Base-by-base conservation (phyloP, 1,140 invertebrate genomes). In the Amyelois transitella region DNA sequence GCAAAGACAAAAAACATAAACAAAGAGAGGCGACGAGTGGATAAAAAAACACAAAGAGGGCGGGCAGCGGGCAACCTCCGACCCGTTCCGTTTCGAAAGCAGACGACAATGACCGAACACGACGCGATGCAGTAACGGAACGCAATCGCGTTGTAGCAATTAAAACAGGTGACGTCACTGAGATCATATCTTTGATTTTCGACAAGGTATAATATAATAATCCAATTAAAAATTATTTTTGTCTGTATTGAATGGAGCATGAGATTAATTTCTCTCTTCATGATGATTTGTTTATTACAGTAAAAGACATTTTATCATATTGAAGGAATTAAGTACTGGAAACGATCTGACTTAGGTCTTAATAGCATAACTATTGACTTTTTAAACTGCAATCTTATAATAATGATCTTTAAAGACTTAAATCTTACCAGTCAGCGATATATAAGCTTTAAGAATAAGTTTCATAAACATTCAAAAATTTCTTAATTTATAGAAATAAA, bases 51-150 rank as follows among this genome's bases (percentile, higher is more conserved):
- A 32, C 49, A 21, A 19, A 19, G 18, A 18, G 18, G 28, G 50
- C 22, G 19, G 28, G 18, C 32, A 22, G 51, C 58, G 32, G 52
- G 18, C 61, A 58, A 63, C 61, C 61, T 63, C 56, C 61, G 61
- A 64, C 62, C 62, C 62, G 53, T 45, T 21, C 45, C 19, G 51
- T 64, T 64, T 59, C 50, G 55, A 50, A 60, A 56, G 43, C 50
- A 19, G 52, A 28, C 50, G 57, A 64, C 57, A 60, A 64, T 64
- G 62, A 64, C 62, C 62, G 57, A 45, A n/a, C 44, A 18, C 19
- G 47, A 52, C 25, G 32, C 48, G 18, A 32, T 49, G 51, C 56
- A 58, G 50, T 54, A 54, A 54, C 47, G 58, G 52, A 60, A 25
- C 44, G 48, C 47, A 49, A 49, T 49, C 25, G 25, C 25, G 25